phyloP scores from a whole-genome alignment of 2,888 invertebrate species.

The Lasioglossum zephyrum region DNA sequence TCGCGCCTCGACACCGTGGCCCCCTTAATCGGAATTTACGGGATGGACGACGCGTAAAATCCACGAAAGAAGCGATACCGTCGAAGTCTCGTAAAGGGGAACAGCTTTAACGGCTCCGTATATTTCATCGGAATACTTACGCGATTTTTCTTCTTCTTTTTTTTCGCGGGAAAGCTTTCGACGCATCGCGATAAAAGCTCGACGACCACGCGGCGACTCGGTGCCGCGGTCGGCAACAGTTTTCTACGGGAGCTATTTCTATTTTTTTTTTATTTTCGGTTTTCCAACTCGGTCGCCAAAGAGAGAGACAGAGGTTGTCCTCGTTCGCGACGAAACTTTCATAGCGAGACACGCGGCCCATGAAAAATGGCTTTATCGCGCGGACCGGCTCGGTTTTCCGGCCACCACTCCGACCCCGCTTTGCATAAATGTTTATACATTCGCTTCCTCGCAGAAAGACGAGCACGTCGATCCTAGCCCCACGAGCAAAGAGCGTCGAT shows the following conservation, averaged over 20 bases:
- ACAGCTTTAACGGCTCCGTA: not conserved
- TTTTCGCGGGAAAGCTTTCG: not conserved
- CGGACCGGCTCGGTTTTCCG: constrained; percentile 44
- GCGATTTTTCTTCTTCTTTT: not conserved
- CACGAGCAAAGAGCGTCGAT: not conserved
- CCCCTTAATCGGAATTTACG: constrained; percentile 37
- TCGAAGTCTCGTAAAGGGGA: not conserved
- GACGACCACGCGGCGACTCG: not conserved
- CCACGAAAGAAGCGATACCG: not conserved
- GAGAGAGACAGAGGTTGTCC: not conserved
- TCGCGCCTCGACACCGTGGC: constrained; percentile 29
- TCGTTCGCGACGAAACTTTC: constrained; percentile 59
- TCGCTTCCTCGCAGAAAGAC: constrained; percentile 55
- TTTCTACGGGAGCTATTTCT: not conserved
- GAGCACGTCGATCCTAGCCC: not conserved
- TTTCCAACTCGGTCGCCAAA: not conserved
- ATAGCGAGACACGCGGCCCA: constrained; percentile 24
- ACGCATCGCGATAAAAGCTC: not conserved
- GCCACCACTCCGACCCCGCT: constrained; percentile 33
- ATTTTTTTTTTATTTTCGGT: not conserved
- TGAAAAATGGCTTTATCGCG: constrained; percentile 65
- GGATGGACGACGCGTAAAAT: constrained; percentile 16
- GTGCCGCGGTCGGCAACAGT: not conserved
- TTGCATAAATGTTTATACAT: constrained; percentile 70
- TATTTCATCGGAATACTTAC: not conserved